A percentile compares a stretch with the other conserved stretches of the same genome.
phyloP scores from a whole-genome alignment of 2,113 vertebrate genomes.

The Syrmaticus mikado region DNA sequence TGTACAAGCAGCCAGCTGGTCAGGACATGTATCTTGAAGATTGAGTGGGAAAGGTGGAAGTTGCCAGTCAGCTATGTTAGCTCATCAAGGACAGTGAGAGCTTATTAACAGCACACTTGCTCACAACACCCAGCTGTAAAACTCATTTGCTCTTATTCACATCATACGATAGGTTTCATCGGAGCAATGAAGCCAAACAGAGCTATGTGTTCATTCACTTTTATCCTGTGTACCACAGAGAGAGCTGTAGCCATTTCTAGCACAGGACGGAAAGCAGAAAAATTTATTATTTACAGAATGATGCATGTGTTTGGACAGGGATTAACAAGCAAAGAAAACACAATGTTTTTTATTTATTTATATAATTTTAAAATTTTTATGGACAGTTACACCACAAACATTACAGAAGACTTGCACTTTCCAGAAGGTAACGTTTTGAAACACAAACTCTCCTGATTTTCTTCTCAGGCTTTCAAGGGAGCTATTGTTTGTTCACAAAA shows the following conservation, averaged over 20 bases:
- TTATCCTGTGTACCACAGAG: constrained; percentile 39
- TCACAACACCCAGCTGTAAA: constrained; percentile 23
- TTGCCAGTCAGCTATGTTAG: background rate
- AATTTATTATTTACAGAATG: background rate
- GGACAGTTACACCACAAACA: accelerated
- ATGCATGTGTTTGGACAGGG: background rate
- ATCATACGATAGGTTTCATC: background rate
- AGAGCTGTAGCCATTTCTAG: constrained; percentile 15
- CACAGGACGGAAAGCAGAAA: background rate
- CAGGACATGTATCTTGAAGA: background rate
- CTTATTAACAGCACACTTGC: background rate
- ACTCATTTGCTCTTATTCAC: background rate
- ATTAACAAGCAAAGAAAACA: background rate
- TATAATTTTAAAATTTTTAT: background rate
- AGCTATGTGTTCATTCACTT: constrained; percentile 33
- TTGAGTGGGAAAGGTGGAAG: background rate
- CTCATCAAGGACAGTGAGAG: background rate
- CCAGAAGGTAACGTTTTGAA: background rate
- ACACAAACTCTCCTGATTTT: background rate
- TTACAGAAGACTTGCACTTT: accelerated
- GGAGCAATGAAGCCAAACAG: background rate
- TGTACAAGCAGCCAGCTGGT: background rate
- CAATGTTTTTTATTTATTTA: background rate
- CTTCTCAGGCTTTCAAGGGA: background rate
- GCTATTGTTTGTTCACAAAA: background rate